Conservation (phyloP, 2,113 vertebrate species). For the Brachionichthys hirsutus region DNA sequence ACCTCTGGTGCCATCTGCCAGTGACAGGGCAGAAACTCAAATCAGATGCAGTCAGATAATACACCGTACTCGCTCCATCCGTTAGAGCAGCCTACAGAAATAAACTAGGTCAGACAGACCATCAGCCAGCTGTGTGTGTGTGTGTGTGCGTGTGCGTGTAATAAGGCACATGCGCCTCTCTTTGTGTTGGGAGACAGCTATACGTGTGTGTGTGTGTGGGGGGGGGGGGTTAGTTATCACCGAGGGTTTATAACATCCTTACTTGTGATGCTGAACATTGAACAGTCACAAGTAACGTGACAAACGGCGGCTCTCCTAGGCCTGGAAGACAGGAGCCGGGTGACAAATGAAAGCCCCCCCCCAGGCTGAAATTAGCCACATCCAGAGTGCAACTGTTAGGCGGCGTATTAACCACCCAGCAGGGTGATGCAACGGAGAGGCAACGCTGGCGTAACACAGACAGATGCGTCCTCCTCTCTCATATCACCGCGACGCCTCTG, state of each 20-base stretch:
- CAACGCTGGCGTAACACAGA: constrained; percentile 75
- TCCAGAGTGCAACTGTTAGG: constrained; percentile 65
- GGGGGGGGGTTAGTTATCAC: constrained; percentile 56
- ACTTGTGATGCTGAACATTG: constrained; percentile 49
- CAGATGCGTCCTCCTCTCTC: constrained; percentile 70
- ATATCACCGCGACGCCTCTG: constrained; percentile 70
- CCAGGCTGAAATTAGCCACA: constrained; percentile 71
- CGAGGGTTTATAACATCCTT: constrained; percentile 58
- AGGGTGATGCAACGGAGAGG: constrained; percentile 75
- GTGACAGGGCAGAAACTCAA: constrained; percentile 78
- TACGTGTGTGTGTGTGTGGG: constrained; percentile 40
- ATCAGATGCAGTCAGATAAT: constrained; percentile 69
- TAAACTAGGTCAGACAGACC: constrained; percentile 78
- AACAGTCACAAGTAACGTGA: constrained; percentile 37
- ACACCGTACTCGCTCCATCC: constrained; percentile 60
- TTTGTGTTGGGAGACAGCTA: constrained; percentile 70
- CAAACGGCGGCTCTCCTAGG: constrained; percentile 29
- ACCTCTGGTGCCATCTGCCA: constrained; percentile 81
- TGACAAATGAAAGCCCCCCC: constrained; percentile 69
- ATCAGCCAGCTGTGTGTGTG: constrained; percentile 72
- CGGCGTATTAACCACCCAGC: constrained; percentile 68
- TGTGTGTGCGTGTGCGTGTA: constrained; percentile 46
- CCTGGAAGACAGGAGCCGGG: constrained; percentile 46
- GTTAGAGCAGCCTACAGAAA: constrained; percentile 72
- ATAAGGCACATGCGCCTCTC: constrained; percentile 66